Evolutionary conservation across 2,888 invertebrate genomes (phyloP).

Genomic region (Drosophila crucigera): DNA sequence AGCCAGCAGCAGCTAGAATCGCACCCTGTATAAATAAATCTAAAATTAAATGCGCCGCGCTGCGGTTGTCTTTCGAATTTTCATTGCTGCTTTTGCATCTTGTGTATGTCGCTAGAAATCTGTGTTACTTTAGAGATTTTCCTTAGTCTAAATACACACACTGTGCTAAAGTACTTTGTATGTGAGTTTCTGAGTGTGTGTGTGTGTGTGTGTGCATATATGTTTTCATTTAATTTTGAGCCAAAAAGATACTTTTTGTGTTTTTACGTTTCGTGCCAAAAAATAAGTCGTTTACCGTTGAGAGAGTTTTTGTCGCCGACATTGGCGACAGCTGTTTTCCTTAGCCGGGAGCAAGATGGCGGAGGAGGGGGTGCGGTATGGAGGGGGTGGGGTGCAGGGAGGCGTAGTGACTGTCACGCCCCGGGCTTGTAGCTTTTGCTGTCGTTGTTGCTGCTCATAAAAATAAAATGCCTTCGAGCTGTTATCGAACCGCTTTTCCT

Average conservation of each 20-base stretch:
- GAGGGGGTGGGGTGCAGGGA: background rate
- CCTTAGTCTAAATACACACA: constrained; percentile 33
- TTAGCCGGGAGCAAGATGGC: background rate
- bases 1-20: background rate
- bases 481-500: constrained; percentile 56
- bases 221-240: constrained; percentile 78
- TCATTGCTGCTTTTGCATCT: constrained; percentile 56
- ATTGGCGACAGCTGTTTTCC: constrained; percentile 69
- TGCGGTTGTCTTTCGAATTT: constrained; percentile 60
- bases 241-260: constrained; percentile 55
- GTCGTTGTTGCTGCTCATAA: constrained; percentile 59
- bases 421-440: constrained; percentile 20
- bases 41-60: constrained; percentile 71
- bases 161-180: constrained; percentile 55
- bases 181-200: constrained; percentile 32
- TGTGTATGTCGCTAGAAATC: constrained; percentile 49
- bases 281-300: constrained; percentile 52
- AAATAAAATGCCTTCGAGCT: constrained; percentile 66
- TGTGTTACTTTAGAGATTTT: constrained; percentile 71
- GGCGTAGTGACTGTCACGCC: constrained; percentile 22
- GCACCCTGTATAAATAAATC: constrained; percentile 72
- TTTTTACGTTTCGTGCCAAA: constrained; percentile 47
- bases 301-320: constrained; percentile 53
- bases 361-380: background rate
- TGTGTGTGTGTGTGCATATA: constrained; percentile 39